Conservation (phyloP, 2,888 invertebrate genomes). For the Caenorhabditis imperialis region DNA sequence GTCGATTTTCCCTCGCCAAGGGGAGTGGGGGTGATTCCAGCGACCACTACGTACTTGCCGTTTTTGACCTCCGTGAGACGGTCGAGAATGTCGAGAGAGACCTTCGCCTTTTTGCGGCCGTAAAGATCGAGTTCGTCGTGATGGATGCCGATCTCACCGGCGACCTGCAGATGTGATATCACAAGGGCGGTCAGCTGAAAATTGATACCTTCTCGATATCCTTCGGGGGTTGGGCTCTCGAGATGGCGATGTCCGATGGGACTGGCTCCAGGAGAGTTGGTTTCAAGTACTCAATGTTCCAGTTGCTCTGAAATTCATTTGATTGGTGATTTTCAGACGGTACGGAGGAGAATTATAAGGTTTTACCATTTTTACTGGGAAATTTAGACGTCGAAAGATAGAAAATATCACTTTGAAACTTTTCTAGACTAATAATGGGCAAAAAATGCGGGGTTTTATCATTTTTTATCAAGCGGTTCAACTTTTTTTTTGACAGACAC, state of each 20-base stretch:
- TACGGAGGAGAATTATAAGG: too few species aligned
- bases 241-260: conserved; percentile 92
- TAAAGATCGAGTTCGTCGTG: conserved; percentile 89
- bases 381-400: too few species aligned
- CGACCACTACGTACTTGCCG: conserved; percentile 95
- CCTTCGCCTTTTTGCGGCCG: conserved; percentile 94
- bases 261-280: conserved; percentile 82
- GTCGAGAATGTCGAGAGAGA: conserved; percentile 87
- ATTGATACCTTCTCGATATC: conserved; percentile 64
- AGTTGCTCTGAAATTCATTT: conserved; percentile 43
- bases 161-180: conserved; percentile 59
- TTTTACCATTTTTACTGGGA: too few species aligned
- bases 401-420: too few species aligned
- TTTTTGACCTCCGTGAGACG: conserved; percentile 84
- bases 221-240: conserved; percentile 82
- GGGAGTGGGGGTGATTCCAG: conserved; percentile 97
- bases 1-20: conserved; percentile 99
- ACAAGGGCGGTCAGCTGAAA: too few species aligned
- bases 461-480: too few species aligned
- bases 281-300: conserved; percentile 66
- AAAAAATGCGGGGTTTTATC: too few species aligned
- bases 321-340: background rate
- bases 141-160: conserved; percentile 80
- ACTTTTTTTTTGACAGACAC: too few species aligned
- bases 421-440: too few species aligned